Conservation (phyloP, 2,888 invertebrate species). For the Pseudanteris insignis region DNA sequence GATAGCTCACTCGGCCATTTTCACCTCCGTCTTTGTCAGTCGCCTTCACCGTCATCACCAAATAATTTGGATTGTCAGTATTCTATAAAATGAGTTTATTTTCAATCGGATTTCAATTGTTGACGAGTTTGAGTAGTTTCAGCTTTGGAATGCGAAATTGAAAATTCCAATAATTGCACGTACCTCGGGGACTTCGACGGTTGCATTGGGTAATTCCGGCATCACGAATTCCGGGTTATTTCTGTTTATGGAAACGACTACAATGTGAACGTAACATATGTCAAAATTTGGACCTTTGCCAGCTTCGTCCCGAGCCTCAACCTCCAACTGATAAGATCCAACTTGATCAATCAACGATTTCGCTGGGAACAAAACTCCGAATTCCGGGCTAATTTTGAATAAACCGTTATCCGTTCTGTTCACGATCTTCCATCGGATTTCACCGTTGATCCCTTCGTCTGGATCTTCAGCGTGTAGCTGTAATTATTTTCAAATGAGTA, state of each 20-base stretch:
- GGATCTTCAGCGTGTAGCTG: constrained; percentile 80
- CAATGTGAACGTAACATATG: constrained; percentile 77
- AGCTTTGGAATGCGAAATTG: background rate
- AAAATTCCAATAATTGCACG: constrained; percentile 43
- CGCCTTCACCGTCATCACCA: constrained; percentile 84
- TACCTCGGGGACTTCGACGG: constrained; percentile 86
- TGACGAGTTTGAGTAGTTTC: too few species aligned
- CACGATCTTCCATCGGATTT: constrained; percentile 78
- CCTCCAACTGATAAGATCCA: constrained; percentile 71
- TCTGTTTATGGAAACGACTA: constrained; percentile 82
- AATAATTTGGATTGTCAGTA: constrained; percentile 77
- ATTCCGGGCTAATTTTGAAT: constrained; percentile 79
- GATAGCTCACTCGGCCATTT: constrained; percentile 86
- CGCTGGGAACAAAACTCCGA: constrained; percentile 84
- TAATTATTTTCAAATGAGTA: too few species aligned
- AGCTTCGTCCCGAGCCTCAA: constrained; percentile 81
- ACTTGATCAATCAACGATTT: constrained; percentile 75
- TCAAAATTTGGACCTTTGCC: constrained; percentile 75
- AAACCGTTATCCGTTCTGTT: constrained; percentile 75
- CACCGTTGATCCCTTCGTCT: constrained; percentile 82
- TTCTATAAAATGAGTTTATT: too few species aligned
- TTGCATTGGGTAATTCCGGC: constrained; percentile 79
- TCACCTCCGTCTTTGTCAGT: constrained; percentile 83
- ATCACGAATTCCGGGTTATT: constrained; percentile 83
- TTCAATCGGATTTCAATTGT: too few species aligned